These are phyloP conservation scores for Gerris buenoi DNA, from an alignment of 1,140 invertebrate genomes.

Conservation along the genomic window DNA sequence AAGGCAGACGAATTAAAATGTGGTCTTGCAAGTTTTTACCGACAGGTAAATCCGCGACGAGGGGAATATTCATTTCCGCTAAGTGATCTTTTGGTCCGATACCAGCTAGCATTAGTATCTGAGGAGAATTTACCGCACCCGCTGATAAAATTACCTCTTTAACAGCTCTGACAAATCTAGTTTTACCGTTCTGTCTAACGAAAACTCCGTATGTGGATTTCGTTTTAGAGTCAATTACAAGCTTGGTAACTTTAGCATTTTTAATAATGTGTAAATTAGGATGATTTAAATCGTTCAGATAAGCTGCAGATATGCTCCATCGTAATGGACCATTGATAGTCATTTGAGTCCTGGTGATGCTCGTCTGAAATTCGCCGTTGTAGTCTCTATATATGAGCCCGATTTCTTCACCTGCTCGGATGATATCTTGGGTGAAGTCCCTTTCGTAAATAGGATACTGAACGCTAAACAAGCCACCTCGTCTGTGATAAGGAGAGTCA, in stretches of 20 bases:
- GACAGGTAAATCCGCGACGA: constrained; percentile 37
- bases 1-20: constrained; percentile 11
- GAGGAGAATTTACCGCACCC: constrained; percentile 39
- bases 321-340: constrained; percentile 42
- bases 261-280: constrained; percentile 37
- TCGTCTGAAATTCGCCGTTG: not conserved
- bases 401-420: not conserved
- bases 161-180: constrained; percentile 31
- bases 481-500: not conserved
- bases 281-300: constrained; percentile 35
- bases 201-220: constrained; percentile 31
- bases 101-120: constrained; percentile 46
- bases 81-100: constrained; percentile 55
- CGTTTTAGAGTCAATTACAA: constrained; percentile 23
- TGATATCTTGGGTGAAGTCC: not conserved
- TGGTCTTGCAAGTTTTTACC: constrained; percentile 32
- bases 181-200: constrained; percentile 29
- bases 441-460: not conserved
- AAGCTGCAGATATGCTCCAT: constrained; percentile 44
- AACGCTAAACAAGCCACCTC: not conserved
- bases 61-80: constrained; percentile 39
- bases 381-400: not conserved
- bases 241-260: constrained; percentile 8
- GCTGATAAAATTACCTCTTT: constrained; percentile 43
- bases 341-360: constrained; percentile 30